Conservation (phyloP, 1,140 invertebrate genomes). For the Drosophila takahashii region DNA sequence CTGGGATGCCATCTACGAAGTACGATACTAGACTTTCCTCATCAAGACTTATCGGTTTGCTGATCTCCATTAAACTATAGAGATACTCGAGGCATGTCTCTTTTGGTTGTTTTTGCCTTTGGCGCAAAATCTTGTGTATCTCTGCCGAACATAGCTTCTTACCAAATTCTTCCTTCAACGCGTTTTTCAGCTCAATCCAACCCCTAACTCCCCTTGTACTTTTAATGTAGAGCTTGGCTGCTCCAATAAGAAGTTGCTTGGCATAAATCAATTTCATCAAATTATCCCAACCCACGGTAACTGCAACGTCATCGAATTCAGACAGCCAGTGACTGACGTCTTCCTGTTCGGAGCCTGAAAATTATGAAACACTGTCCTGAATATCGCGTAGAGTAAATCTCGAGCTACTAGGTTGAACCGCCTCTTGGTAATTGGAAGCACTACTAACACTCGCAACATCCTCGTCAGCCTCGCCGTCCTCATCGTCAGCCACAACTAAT, state of each 20-base stretch:
- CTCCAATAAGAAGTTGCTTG: background rate
- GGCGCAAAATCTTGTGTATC: too few species aligned
- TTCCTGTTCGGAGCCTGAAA: background rate
- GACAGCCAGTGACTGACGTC: conserved; percentile 1
- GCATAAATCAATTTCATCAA: background rate
- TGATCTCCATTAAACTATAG: too few species aligned
- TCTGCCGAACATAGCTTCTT: too few species aligned
- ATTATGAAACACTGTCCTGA: background rate
- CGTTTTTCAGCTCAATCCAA: too few species aligned
- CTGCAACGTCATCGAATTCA: conserved; percentile 1
- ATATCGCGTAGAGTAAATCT: background rate
- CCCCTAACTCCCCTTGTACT: too few species aligned
- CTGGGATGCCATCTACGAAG: background rate
- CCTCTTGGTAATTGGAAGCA: too few species aligned
- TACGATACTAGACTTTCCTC: background rate
- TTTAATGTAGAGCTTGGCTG: too few species aligned
- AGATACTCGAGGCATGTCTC: too few species aligned
- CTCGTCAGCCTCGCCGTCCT: too few species aligned
- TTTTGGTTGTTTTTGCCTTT: too few species aligned
- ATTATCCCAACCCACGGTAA: background rate
- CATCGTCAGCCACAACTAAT: background rate
- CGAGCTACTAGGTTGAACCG: background rate
- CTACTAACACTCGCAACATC: too few species aligned
- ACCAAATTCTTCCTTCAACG: too few species aligned
- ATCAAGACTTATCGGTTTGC: background rate